A percentile compares a stretch with the other conserved stretches of the same genome.
Conservation (phyloP, 2,797 vertebrate genomes). For the Squalus acanthias region DNA sequence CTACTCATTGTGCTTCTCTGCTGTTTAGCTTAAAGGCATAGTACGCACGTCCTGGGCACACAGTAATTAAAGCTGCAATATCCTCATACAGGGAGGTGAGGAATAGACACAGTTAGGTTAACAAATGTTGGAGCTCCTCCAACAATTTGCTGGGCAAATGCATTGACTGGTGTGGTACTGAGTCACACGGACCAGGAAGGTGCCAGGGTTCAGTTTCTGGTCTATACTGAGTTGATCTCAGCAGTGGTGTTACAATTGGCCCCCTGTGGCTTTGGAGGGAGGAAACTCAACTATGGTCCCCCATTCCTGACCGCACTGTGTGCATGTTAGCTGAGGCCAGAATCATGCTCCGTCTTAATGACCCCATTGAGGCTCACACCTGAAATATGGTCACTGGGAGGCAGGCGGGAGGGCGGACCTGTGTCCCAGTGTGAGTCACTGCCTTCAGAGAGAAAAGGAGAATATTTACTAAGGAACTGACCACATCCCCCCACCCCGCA, state of each 20-base stretch:
- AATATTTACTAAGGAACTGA: neutral
- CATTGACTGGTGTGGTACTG: neutral
- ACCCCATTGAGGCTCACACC: neutral
- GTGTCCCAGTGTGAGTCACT: neutral
- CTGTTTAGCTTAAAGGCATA: constrained; percentile 6
- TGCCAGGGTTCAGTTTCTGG: neutral
- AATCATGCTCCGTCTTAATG: neutral
- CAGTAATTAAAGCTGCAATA: neutral
- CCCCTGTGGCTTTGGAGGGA: neutral
- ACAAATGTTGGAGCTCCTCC: neutral
- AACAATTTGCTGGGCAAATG: neutral
- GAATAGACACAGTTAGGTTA: neutral
- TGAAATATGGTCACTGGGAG: neutral
- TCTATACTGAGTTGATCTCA: neutral
- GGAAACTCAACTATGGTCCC: too few species aligned
- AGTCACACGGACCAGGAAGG: neutral
- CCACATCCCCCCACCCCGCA: neutral
- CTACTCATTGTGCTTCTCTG: neutral
- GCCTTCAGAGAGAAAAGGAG: neutral
- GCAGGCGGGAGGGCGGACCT: neutral
- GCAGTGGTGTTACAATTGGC: neutral
- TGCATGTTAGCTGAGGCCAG: too few species aligned
- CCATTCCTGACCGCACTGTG: neutral
- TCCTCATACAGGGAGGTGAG: neutral
- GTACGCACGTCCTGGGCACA: neutral